Base-by-base conservation (phyloP, 2,888 invertebrate species). In the Hedya salicella region DNA sequence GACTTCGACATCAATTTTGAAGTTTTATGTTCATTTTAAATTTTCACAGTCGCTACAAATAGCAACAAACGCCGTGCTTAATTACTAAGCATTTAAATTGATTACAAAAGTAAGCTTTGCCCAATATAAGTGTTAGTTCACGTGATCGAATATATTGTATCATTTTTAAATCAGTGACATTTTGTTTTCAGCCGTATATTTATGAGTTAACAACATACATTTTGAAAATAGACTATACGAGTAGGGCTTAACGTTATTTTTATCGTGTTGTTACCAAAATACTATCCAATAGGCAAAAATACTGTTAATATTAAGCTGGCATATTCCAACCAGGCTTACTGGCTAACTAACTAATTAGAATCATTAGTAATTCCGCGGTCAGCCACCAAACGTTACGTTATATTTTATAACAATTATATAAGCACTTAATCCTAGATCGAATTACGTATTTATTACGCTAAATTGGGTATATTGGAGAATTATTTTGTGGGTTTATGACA, bases 341-440 rank as follows among this genome's bases (percentile, higher is more conserved):
- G 14, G 14, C 46, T n/a, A 36, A 39, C 39, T 48, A 48, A 39
- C 1, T 21, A 48, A 48, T 48, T 39, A 25, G 48, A 14, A 39
- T 59, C 21, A 59, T 59, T 39, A 19, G 21, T 14, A 36, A 46
- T 48, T 48, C 32, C 3, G 48, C 14, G 59, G 19, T 39, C n/a
- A 19, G 17, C 46, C 46, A 5, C 36, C n/a, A 14, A 21, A 21
- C 16, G 21, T 19, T n/a, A n/a, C 13, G 39, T 1, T 25, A 40
- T 14, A 21, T n/a, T 21, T 53, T 25, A 9, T 6, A 36, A 25
- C 14, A 49, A 25, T 49, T 49, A 25, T n/a, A 30, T 49, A 30
- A 11, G 36, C 9, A 9, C 36, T 36, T 36, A 49, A 49, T 25
- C 49, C 14, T 25, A 9, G 9, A 36, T 36, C 9, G 2, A 36